Conservation (phyloP, 2,888 invertebrate genomes). For the Cantharis lateralis region DNA sequence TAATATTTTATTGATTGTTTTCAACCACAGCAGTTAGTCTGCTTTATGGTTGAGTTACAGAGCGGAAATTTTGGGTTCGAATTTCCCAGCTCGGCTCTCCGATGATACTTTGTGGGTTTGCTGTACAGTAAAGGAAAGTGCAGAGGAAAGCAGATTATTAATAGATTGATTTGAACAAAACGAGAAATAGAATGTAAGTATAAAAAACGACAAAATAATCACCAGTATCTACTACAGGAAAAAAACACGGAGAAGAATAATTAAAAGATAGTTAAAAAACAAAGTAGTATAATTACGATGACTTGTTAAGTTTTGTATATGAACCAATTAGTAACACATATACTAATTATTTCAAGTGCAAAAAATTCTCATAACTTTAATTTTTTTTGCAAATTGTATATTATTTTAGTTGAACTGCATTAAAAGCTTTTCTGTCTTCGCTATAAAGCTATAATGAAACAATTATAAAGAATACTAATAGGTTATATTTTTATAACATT, state of each 20-base stretch:
- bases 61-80: too few relatives aligned
- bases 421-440: neutral
- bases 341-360: neutral
- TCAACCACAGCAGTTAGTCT: too few relatives aligned
- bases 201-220: neutral
- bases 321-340: neutral
- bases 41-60: too few relatives aligned
- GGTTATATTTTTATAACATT: neutral
- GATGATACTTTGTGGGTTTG: too few relatives aligned
- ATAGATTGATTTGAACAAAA: too few relatives aligned
- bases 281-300: neutral
- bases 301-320: neutral
- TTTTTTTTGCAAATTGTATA: neutral
- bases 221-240: neutral
- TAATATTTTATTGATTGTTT: neutral
- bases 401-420: neutral
- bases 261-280: neutral
- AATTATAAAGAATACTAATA: neutral
- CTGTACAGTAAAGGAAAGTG: too few relatives aligned
- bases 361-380: neutral
- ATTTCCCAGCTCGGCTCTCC: too few relatives aligned
- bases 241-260: neutral
- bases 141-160: too few relatives aligned
- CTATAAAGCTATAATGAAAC: neutral
- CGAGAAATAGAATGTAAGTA: too few relatives aligned